Evolutionary conservation across 1,140 invertebrate genomes (phyloP), one percentile per base, ranked within the genome.

Genomic region (Cyphomyrmex costatus): DNA sequence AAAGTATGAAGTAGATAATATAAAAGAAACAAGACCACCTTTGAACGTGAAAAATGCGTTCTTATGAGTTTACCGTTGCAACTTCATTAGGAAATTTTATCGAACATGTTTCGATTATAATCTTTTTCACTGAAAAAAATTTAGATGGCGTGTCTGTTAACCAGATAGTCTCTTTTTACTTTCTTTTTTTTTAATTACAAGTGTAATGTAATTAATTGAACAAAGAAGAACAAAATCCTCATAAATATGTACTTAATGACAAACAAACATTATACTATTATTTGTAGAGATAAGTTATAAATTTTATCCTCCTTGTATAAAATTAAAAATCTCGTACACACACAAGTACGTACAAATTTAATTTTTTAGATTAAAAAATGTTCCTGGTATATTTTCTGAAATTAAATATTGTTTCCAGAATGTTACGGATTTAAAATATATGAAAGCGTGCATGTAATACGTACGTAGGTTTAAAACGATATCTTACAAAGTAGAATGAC

Each of bases 21-120:
- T 58, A 56, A 33, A 46, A 70, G 63, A 80, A 80, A 66, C 16
- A 79, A 49, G 21, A 56, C 16, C 16, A 68, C n/a, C 61, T 42
- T 80, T 36, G 51, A 70, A 80, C 46, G 46, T 68, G 14, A 66
- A 68, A 80, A 49, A 70, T 66, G 65, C 65, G 33, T 70, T 42
- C 68, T 70, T 80, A 80, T 42, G 46, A 68, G 77, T 80, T 80
- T 80, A 80, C 30, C 16, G 30, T 70, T 27, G 33, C 21, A 80
- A 80, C 63, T 27, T 56, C 16, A 70, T 80, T 19, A 30, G 14
- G 33, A 56, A 78, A 80, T 66, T 80, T 80, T 46, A 80, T 80
- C n/a, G 33, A 70, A 42, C 49, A 27, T 10, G 16, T 49, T 56
- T 56, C 12, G 19, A 16, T 10, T 30, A 4, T 70, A 68, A 19